These are phyloP conservation scores for Geophilus truncorum DNA, from an alignment of 2,888 invertebrate species.

Conservation along the genomic window DNA sequence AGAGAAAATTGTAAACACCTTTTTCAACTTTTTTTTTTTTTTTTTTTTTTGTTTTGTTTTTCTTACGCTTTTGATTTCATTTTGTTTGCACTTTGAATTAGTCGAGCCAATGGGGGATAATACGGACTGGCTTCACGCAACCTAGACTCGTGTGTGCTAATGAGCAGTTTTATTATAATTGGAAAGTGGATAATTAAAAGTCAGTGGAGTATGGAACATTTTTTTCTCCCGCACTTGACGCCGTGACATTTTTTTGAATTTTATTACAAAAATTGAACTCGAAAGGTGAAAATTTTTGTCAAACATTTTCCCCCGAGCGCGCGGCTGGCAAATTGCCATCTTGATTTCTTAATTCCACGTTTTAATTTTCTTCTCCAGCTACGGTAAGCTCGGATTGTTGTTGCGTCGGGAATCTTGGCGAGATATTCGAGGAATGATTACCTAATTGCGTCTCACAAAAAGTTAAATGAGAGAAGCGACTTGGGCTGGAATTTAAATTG, in stretches of 20 bases:
- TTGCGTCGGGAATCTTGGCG: no score
- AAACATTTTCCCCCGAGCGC: background rate
- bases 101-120: constrained; percentile 1
- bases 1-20: background rate
- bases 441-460: background rate
- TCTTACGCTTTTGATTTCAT: background rate
- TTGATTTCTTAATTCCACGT: background rate
- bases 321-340: background rate
- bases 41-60: no score
- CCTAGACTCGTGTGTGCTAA: background rate
- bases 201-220: background rate
- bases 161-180: constrained; percentile 18
- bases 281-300: background rate
- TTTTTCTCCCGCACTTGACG: no score
- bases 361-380: background rate
- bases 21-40: no score
- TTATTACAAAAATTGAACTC: background rate
- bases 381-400: no score
- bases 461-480: background rate
- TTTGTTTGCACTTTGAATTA: background rate
- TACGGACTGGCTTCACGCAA: constrained; percentile 10
- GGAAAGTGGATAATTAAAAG: constrained; percentile 17
- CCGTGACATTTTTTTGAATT: no score
- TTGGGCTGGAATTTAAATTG: background rate
- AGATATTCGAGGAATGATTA: background rate